phyloP scores from a whole-genome alignment of 2,888 invertebrate genomes.

The Theretra japonica region DNA sequence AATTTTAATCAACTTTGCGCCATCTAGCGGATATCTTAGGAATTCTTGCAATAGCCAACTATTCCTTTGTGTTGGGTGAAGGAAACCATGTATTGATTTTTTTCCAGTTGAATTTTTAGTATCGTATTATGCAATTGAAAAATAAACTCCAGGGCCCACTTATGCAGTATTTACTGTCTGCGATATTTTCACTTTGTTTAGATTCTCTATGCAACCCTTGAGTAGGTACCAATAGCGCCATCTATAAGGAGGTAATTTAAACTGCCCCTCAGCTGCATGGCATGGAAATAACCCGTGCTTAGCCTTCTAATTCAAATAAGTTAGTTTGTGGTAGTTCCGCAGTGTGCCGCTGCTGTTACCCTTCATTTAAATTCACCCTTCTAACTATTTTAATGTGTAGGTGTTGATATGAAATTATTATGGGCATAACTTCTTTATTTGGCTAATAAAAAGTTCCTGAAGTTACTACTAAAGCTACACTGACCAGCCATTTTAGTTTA shows the following conservation, averaged over 20 bases:
- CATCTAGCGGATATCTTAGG: background rate
- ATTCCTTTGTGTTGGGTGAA: too few relatives aligned
- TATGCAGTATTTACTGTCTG: too few relatives aligned
- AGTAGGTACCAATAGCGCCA: background rate
- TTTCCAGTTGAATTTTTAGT: too few relatives aligned
- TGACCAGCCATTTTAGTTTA: too few relatives aligned
- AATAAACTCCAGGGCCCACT: too few relatives aligned
- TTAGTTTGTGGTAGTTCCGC: background rate
- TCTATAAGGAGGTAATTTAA: constrained; percentile 7
- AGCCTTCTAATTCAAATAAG: background rate
- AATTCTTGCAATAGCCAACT: background rate
- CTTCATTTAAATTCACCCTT: background rate
- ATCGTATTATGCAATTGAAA: too few relatives aligned
- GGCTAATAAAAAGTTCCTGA: too few relatives aligned
- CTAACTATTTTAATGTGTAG: too few relatives aligned
- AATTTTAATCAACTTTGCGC: background rate
- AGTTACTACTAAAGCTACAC: too few relatives aligned
- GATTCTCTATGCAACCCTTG: background rate
- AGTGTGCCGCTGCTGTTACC: background rate
- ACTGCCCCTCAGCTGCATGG: background rate
- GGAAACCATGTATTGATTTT: too few relatives aligned
- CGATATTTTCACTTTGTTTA: background rate
- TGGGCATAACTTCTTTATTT: too few relatives aligned
- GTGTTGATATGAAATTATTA: too few relatives aligned
- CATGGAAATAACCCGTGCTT: background rate